phyloP scores from a whole-genome alignment of 2,888 invertebrate species.

The Gymnocheta viridis region DNA sequence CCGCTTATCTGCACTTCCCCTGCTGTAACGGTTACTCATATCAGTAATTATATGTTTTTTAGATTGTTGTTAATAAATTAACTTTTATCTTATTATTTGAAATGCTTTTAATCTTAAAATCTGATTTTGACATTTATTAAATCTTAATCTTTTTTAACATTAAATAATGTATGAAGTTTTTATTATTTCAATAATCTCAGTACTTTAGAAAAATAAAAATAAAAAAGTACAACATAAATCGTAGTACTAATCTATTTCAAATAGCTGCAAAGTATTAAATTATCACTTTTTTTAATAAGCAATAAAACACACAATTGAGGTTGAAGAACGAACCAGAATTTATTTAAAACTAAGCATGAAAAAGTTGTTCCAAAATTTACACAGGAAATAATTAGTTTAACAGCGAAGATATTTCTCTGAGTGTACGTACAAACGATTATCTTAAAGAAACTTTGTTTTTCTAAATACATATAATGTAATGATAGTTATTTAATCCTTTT shows the following conservation, averaged over 20 bases:
- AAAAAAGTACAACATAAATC: slow-evolving; percentile 11
- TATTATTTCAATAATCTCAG: slow-evolving; percentile 15
- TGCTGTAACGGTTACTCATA: background rate
- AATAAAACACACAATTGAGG: background rate
- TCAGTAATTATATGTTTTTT: background rate
- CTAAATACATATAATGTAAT: slow-evolving; percentile 19
- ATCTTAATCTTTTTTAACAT: slow-evolving; percentile 50
- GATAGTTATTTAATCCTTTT: slow-evolving; percentile 55
- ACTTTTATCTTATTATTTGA: slow-evolving; percentile 11
- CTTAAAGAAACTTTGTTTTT: background rate
- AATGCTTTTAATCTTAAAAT: slow-evolving; percentile 51
- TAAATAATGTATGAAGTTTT: slow-evolving; percentile 12
- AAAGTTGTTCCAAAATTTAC: too few relatives aligned
- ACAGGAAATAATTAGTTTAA: too few relatives aligned
- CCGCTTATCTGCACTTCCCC: background rate
- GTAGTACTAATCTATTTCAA: slow-evolving; percentile 45
- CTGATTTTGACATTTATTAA: slow-evolving; percentile 47
- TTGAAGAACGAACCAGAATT: background rate
- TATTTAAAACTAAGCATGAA: background rate
- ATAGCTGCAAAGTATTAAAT: background rate
- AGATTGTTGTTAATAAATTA: slow-evolving; percentile 9
- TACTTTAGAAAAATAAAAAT: background rate
- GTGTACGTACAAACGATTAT: too few relatives aligned
- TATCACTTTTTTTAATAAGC: background rate
- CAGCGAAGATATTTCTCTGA: too few relatives aligned